Evolutionary conservation across 2,797 vertebrate species (phyloP).

Genomic region (Chromobotia macracanthus): DNA sequence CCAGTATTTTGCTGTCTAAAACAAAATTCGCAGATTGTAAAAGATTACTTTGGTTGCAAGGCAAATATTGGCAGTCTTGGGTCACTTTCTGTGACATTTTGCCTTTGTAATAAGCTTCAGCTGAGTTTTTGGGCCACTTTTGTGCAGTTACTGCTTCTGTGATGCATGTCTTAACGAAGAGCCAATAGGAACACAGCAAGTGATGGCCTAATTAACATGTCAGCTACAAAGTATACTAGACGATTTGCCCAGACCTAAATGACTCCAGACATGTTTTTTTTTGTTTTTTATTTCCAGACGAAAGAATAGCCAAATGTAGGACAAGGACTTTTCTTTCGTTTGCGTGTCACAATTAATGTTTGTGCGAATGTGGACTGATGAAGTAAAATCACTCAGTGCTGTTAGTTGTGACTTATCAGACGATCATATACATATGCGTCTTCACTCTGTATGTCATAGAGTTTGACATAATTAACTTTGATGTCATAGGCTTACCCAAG

Average conservation of each 20-base stretch:
- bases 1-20: not conserved
- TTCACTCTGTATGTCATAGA: not conserved
- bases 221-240: too few species aligned
- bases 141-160: not conserved
- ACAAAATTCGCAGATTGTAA: not conserved
- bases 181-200: too few species aligned
- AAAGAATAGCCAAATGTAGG: too few species aligned
- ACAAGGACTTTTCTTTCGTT: too few species aligned
- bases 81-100: not conserved
- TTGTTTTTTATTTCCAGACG: too few species aligned
- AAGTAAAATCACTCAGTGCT: not conserved
- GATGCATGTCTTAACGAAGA: not conserved
- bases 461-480: not conserved
- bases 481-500: not conserved
- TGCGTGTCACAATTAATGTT: too few species aligned
- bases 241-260: too few species aligned
- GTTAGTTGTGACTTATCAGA: not conserved
- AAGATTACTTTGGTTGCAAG: not conserved
- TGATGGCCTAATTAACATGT: too few species aligned
- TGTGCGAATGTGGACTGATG: not conserved
- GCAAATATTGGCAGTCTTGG: not conserved
- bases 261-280: too few species aligned
- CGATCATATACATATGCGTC: not conserved
- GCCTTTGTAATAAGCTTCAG: too few species aligned
- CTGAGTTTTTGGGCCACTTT: not conserved